Conservation (phyloP, 2,888 invertebrate genomes). For the Drosophila imparisetae region DNA sequence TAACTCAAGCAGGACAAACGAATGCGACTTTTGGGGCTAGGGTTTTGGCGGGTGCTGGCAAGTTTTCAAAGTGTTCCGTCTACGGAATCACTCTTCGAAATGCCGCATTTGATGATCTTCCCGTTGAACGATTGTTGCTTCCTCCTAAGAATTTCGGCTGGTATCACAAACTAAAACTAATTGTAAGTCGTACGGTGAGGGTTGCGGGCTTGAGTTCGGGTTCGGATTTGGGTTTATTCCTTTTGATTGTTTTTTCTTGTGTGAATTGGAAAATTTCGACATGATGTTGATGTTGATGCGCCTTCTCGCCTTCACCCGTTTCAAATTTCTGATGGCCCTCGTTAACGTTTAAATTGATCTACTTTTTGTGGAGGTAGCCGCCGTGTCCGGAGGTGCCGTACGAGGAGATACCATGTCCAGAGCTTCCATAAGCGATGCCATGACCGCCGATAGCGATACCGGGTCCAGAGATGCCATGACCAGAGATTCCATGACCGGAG, state of each 20-base stretch:
- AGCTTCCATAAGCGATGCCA: conserved; percentile 15
- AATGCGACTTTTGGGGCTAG: conserved; percentile 29
- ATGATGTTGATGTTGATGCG: conserved; percentile 54
- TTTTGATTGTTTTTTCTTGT: conserved; percentile 14
- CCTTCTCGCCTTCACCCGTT: conserved; percentile 65
- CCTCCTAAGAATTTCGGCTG: conserved; percentile 76
- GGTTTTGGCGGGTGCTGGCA: conserved; percentile 47
- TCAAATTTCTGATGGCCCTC: conserved; percentile 64
- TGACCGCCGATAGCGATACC: conserved; percentile 30
- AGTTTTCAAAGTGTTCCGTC: conserved; percentile 46
- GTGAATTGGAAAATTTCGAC: conserved; percentile 46
- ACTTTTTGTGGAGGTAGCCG: conserved; percentile 82
- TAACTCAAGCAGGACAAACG: conserved; percentile 42
- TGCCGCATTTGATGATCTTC: conserved; percentile 39
- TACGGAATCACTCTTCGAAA: conserved; percentile 24
- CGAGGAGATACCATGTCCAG: conserved; percentile 45
- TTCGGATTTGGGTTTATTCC: conserved; percentile 44
- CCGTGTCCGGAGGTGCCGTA: conserved; percentile 52
- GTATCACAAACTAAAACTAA: conserved; percentile 84
- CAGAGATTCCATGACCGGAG: conserved; percentile 30
- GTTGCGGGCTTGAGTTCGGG: conserved; percentile 52
- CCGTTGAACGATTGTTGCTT: conserved; percentile 42
- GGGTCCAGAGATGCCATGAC: conserved; percentile 31
- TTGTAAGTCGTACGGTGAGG: conserved; percentile 79
- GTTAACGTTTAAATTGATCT: conserved; percentile 72